Evolutionary conservation across 1,140 invertebrate species (phyloP), one percentile per base, ranked within the genome.

Genomic region (Caenorhabditis inopinata): DNA sequence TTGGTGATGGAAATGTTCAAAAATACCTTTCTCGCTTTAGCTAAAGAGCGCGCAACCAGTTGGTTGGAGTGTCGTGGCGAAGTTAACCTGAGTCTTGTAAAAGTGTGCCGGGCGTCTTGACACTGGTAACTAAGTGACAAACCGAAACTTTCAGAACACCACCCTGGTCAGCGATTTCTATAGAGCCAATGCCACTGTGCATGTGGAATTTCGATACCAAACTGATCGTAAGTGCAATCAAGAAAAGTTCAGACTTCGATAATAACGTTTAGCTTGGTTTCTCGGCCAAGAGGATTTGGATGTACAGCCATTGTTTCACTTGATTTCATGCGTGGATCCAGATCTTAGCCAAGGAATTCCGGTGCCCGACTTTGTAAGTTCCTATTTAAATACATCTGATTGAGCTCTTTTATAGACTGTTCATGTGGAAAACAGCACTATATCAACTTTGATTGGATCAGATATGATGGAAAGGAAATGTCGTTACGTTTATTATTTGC

Each of bases 401-500:
- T 42, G 14, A 5, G 38, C 5, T 7, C 5, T 42, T 5, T 14
- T 74, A 48, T 3, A 45, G 47, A 48, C 46, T 58, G 80, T 49
- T 16, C 79, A 62, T 14, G 80, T 77, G 18, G n/a, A 46, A 42
- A 73, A 53, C 25, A 83, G 81, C 35, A 87, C 86, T 18, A 53
- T 87, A 11, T 74, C 62, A 27, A 80, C 79, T 12, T 74, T 77
- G 29, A 21, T 83, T 38, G 83, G 83, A 1, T 79, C 86, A 5
- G 87, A 88, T 62, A 78, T 84, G 75, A 87, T 87, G 83, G 86
- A 87, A 35, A 79, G 85, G 12, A 51, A 74, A 27, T 88, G 87
- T 53, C 32, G 75, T 21, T 85, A 85, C 82, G 74, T 85, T 5
- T 87, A 84, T 80, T 87, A 76, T 23, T 47, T 84, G 18, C 51